phyloP scores from a whole-genome alignment of 1,140 invertebrate species.

The Calosoma granatense region DNA sequence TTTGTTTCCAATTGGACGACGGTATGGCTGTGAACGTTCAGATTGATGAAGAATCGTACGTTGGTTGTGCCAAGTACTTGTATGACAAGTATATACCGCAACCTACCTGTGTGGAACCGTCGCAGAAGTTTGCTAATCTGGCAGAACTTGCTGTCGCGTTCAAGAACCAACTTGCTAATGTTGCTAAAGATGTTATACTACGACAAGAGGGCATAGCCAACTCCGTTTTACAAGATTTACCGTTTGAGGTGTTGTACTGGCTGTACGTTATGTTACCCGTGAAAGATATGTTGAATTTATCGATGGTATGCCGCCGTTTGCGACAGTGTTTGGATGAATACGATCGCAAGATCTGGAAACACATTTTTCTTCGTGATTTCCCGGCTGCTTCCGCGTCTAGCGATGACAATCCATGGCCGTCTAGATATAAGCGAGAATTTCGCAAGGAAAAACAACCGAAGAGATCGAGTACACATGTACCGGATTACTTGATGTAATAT shows the following conservation, averaged over 20 bases:
- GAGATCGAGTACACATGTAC: too few species aligned
- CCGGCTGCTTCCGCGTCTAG: background rate
- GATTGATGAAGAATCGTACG: constrained; percentile 18
- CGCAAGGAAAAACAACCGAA: background rate
- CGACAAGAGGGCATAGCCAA: constrained; percentile 14
- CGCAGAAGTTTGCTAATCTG: constrained; percentile 24
- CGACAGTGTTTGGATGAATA: background rate
- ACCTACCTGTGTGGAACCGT: constrained; percentile 14
- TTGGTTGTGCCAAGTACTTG: constrained; percentile 17
- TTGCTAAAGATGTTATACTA: constrained; percentile 24
- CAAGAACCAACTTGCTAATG: constrained; percentile 25
- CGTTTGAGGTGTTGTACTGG: constrained; percentile 24
- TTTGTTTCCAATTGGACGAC: background rate
- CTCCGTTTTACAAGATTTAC: constrained; percentile 24
- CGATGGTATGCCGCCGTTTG: constrained; percentile 14
- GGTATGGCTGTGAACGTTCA: background rate
- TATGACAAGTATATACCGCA: constrained; percentile 17
- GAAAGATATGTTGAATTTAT: constrained; percentile 11
- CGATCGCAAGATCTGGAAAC: constrained; percentile 12
- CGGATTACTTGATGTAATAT: too few species aligned
- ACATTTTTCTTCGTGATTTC: constrained; percentile 1
- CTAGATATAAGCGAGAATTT: background rate
- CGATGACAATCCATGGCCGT: background rate
- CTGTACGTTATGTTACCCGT: constrained; percentile 16
- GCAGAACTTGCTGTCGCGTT: constrained; percentile 23